phyloP scores from a whole-genome alignment of 2,888 invertebrate species.

The Parnassius mnemosyne region DNA sequence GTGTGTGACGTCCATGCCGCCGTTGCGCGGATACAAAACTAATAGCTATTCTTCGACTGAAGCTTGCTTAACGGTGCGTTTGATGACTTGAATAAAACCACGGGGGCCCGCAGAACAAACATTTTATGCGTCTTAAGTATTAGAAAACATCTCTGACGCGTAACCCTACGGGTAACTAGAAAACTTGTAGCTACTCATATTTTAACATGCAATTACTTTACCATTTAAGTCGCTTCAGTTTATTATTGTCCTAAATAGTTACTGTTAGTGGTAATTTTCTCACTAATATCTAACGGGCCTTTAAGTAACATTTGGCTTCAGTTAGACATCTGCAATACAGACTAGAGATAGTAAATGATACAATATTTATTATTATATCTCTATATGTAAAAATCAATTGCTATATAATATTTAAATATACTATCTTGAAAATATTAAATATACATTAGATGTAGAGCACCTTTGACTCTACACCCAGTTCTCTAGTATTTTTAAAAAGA shows the following conservation, averaged over 20 bases:
- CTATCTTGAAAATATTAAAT: no score
- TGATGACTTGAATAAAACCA: conserved; percentile 66
- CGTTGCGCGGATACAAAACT: conserved; percentile 39
- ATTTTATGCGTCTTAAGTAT: conserved; percentile 52
- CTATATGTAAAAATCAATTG: no score
- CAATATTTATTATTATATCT: no score
- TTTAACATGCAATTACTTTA: conserved; percentile 33
- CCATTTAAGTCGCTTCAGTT: conserved; percentile 12
- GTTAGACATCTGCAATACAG: no score
- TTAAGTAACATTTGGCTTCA: no score
- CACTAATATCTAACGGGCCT: no score
- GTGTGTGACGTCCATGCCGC: conserved; percentile 55
- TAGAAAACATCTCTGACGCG: conserved; percentile 44
- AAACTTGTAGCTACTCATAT: conserved; percentile 30
- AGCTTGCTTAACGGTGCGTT: conserved; percentile 70
- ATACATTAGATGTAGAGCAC: no score
- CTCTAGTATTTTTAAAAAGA: no score
- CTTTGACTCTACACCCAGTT: no score
- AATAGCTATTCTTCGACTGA: conserved; percentile 39
- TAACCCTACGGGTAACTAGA: conserved; percentile 26
- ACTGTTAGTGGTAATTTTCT: no score
- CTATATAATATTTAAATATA: no score
- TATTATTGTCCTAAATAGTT: neutral
- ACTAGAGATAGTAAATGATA: no score
- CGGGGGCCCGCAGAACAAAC: conserved; percentile 54